Percentiles rank a stretch among this genome's conserved stretches.
phyloP scores from a whole-genome alignment of 2,888 invertebrate species.

The Artemia sinica region DNA sequence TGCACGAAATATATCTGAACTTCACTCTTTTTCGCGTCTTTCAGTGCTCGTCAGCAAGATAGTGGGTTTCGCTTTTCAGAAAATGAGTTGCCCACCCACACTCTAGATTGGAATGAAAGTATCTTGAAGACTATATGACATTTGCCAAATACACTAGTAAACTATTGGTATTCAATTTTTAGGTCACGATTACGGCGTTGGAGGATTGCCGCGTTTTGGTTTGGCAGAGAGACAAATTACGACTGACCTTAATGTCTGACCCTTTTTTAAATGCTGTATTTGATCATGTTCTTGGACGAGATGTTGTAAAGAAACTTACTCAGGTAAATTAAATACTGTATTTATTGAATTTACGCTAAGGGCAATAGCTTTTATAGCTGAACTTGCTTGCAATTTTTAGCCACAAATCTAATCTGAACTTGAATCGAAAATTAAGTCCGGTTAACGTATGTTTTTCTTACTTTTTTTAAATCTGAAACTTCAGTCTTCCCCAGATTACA shows the following conservation, averaged over 20 bases:
- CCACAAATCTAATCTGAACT: no score
- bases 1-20: no score
- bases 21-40: no score
- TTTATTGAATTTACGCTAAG: no score
- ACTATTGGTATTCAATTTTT: conserved; percentile 23
- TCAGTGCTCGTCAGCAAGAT: no score
- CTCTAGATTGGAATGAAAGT: background rate
- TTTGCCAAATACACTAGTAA: background rate
- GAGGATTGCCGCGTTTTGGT: conserved; percentile 63
- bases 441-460: no score
- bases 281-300: conserved; percentile 65
- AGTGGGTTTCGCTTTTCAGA: no score
- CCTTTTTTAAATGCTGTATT: conserved; percentile 66
- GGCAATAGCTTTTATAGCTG: no score
- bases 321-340: conserved; percentile 40
- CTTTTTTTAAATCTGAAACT: no score
- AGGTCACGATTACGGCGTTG: conserved; percentile 73
- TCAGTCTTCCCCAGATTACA: no score
- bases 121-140: background rate
- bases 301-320: conserved; percentile 69
- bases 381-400: no score
- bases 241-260: conserved; percentile 56
- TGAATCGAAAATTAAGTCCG: no score
- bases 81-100: background rate
- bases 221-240: conserved; percentile 70